Evolutionary conservation across 2,113 vertebrate species (phyloP).

Genomic region (Pluvianellus socialis): DNA sequence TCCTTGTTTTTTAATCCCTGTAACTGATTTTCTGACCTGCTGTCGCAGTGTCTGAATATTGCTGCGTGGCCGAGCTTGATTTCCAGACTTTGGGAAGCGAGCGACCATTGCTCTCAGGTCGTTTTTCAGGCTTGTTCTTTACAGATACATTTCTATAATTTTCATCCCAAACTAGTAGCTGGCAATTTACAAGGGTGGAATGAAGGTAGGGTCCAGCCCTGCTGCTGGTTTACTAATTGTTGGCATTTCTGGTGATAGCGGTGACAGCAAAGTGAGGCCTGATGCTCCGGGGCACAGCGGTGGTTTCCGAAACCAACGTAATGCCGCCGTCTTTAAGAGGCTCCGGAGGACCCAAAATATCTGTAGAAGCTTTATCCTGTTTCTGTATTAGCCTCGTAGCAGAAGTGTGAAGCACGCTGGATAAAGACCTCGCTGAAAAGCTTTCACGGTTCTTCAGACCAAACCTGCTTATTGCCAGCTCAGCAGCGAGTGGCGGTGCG

Average conservation of each 20-base stretch:
- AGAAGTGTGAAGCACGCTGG: fast-evolving
- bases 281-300: neutral
- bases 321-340: neutral
- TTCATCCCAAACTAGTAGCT: neutral
- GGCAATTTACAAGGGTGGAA: neutral
- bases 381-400: neutral
- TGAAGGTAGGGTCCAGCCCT: fast-evolving
- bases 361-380: neutral
- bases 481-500: fast-evolving
- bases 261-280: neutral
- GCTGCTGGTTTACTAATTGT: neutral
- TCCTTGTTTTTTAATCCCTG: neutral
- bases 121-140: neutral
- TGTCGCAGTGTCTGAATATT: neutral
- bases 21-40: neutral
- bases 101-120: neutral
- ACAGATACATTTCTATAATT: neutral
- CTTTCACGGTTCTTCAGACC: neutral
- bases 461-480: neutral
- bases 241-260: fast-evolving
- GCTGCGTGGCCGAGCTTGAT: neutral
- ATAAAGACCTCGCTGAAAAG: neutral
- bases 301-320: neutral
- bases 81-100: neutral
- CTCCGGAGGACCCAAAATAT: neutral